phyloP scores from a whole-genome alignment of 2,797 vertebrate species.

The Telmatherina bonti region DNA sequence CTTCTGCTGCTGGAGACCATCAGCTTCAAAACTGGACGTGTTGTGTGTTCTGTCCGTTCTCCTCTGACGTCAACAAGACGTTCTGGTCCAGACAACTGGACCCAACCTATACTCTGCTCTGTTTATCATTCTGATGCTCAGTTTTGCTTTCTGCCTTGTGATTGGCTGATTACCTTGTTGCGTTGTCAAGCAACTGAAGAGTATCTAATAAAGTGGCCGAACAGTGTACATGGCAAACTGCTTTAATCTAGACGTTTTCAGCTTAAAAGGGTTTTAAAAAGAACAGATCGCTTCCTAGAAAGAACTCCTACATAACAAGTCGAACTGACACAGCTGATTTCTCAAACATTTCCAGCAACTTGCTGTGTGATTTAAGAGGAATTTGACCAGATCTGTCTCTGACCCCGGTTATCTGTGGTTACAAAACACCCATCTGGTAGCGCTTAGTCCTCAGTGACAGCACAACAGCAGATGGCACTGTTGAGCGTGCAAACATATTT shows the following conservation, averaged over 20 bases:
- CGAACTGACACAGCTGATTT: constrained; percentile 7
- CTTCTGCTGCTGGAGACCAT: too few relatives aligned
- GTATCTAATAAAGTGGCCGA: too few relatives aligned
- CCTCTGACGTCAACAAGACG: too few relatives aligned
- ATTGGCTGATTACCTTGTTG: too few relatives aligned
- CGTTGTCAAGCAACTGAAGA: too few relatives aligned
- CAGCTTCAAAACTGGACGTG: too few relatives aligned
- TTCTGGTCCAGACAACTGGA: too few relatives aligned
- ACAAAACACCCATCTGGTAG: constrained; percentile 63
- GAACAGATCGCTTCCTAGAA: constrained; percentile 12
- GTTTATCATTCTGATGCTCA: too few relatives aligned
- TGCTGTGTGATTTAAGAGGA: constrained; percentile 40
- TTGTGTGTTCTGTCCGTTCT: too few relatives aligned
- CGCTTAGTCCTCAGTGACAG: constrained; percentile 22
- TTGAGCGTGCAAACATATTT: constrained; percentile 39
- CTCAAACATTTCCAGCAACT: constrained; percentile 21
- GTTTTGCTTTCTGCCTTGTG: too few relatives aligned
- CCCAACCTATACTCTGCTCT: too few relatives aligned
- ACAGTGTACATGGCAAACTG: neutral
- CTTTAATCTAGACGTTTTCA: constrained; percentile 21
- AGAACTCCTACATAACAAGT: neutral
- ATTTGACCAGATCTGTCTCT: constrained; percentile 37
- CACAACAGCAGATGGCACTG: constrained; percentile 64
- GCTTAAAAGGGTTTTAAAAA: constrained; percentile 29
- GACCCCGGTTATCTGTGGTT: constrained; percentile 52